Conservation (phyloP, 64 coral and sea anemone species). For the Stichodactyla mertensii region DNA sequence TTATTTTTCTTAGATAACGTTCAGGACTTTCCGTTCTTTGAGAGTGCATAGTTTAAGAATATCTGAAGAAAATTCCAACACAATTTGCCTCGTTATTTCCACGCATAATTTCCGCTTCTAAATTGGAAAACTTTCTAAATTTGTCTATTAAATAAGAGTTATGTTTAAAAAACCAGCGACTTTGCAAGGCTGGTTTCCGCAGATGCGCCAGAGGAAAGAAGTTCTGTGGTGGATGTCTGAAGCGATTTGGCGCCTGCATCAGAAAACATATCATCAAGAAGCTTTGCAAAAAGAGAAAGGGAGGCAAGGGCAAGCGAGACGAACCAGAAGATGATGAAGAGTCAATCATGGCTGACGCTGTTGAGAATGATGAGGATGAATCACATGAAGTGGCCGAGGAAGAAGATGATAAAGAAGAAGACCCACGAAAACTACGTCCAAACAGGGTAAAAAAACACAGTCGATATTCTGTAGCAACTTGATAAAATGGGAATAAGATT, state of each 20-base stretch:
- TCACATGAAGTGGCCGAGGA: neutral
- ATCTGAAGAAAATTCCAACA: too few species aligned
- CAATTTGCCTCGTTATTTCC: too few species aligned
- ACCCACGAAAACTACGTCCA: neutral
- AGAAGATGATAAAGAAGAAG: constrained; percentile 12
- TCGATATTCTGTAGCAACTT: too few species aligned
- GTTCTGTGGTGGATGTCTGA: constrained; percentile 15
- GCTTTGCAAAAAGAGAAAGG: neutral
- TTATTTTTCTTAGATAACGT: too few species aligned
- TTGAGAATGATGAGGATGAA: constrained; percentile 2
- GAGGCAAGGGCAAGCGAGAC: neutral
- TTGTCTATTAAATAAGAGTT: neutral
- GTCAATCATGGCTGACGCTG: constrained; percentile 4
- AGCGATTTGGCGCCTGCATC: neutral
- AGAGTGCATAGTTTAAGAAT: too few species aligned
- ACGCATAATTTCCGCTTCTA: too few species aligned
- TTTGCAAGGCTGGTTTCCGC: neutral
- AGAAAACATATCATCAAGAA: neutral
- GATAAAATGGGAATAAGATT: too few species aligned
- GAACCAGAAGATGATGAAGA: constrained; percentile 9
- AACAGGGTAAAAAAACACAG: neutral
- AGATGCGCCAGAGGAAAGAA: constrained; percentile 3
- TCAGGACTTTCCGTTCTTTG: too few species aligned
- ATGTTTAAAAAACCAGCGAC: neutral
- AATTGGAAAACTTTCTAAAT: neutral